Percentiles rank a stretch among this genome's conserved stretches.
Evolutionary conservation across 2,113 vertebrate species (phyloP).

Genomic region (Cervus canadensis): DNA sequence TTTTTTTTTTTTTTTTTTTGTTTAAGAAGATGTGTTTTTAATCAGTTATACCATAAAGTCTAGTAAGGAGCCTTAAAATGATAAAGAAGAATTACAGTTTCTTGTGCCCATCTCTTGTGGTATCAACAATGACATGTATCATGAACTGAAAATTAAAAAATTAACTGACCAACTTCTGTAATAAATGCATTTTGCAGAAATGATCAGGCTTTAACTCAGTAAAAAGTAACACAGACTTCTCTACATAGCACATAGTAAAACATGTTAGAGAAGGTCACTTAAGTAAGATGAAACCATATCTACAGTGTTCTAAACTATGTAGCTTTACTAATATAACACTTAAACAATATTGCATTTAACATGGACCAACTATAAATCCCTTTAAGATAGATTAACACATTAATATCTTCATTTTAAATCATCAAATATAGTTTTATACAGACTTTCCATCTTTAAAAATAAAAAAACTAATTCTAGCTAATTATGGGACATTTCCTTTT

Average conservation of each 20-base stretch:
- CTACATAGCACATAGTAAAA: not conserved
- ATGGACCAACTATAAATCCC: not conserved
- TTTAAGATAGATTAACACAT: not conserved
- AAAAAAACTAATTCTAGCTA: not conserved
- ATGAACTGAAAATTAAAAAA: not conserved
- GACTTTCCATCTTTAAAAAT: not conserved
- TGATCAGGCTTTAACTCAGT: not conserved
- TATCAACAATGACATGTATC: not conserved
- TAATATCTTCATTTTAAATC: not conserved
- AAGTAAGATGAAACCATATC: not conserved
- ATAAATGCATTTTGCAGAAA: not conserved
- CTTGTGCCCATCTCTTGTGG: not conserved
- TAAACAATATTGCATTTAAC: not conserved
- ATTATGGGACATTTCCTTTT: not conserved
- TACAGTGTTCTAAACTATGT: not conserved
- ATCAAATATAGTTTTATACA: not conserved
- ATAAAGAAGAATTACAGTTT: not conserved
- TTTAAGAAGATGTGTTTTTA: not conserved
- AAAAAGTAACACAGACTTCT: not conserved
- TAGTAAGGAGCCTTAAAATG: not conserved
- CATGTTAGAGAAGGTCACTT: not conserved
- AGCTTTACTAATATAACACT: not conserved
- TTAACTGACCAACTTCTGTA: not conserved
- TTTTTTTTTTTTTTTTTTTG: too few relatives aligned
- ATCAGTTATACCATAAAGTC: not conserved